Conservation (phyloP, 2,113 vertebrate species). For the Genyomyrus donnyi region DNA sequence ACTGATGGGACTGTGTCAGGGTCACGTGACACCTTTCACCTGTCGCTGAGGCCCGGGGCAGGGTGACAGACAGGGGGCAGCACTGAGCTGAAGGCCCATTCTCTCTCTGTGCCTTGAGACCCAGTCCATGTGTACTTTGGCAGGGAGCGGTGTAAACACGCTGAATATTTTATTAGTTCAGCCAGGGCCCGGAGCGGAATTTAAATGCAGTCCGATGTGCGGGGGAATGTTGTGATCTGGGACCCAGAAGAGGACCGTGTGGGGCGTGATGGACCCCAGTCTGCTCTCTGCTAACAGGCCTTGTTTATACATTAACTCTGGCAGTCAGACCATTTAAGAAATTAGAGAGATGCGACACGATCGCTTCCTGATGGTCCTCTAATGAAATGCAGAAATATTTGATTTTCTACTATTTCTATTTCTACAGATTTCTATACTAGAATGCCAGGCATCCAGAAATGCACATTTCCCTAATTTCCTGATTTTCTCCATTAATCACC, state of each 20-base stretch:
- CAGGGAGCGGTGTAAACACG: slow-evolving; percentile 18
- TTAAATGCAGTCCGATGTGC: slow-evolving; percentile 6
- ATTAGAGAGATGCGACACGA: neutral
- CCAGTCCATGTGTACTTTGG: slow-evolving; percentile 16
- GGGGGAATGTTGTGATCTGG: slow-evolving; percentile 12
- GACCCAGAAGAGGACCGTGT: neutral
- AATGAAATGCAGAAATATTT: neutral
- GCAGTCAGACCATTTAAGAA: neutral
- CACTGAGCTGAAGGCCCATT: neutral
- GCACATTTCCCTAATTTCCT: neutral
- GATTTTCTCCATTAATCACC: neutral
- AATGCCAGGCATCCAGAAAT: neutral
- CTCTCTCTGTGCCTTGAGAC: neutral
- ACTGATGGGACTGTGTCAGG: neutral
- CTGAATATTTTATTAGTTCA: neutral
- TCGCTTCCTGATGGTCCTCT: neutral
- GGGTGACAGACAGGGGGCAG: neutral
- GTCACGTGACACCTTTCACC: neutral
- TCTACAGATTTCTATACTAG: neutral
- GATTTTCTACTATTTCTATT: neutral
- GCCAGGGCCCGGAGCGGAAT: neutral
- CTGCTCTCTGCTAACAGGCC: neutral
- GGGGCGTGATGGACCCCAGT: neutral
- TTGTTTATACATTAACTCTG: neutral
- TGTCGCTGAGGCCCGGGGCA: neutral